A percentile compares a stretch with the other conserved stretches of the same genome.
phyloP scores from a whole-genome alignment of 2,113 vertebrate species.

The Lepus timidus region DNA sequence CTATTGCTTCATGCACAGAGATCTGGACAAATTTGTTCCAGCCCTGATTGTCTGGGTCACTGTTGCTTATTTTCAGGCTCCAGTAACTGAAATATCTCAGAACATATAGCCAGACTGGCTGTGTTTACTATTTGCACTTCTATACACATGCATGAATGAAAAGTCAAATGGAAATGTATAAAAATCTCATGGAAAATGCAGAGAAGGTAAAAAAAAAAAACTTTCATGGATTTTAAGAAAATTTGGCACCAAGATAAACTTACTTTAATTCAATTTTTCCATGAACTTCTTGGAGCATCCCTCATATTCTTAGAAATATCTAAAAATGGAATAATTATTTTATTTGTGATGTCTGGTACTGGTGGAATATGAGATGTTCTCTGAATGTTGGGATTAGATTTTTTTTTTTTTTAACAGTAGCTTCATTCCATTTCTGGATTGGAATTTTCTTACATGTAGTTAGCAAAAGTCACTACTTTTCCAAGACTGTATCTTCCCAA shows the following conservation, averaged over 20 bases:
- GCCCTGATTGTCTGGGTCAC: background rate
- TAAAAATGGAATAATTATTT: conserved; percentile 42
- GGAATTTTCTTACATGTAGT: conserved; percentile 53
- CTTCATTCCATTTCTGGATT: conserved; percentile 71
- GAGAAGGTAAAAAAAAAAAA: no score
- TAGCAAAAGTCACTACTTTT: conserved; percentile 68
- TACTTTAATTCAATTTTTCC: no score
- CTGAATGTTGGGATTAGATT: conserved; percentile 47
- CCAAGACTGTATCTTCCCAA: conserved; percentile 12
- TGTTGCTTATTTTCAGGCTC: background rate
- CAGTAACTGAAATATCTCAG: conserved; percentile 76
- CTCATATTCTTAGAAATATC: conserved; percentile 67
- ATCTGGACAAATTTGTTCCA: conserved; percentile 58
- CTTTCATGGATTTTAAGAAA: no score
- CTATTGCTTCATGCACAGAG: conserved; percentile 19
- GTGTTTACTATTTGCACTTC: conserved; percentile 77
- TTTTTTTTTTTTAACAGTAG: conserved; percentile 53
- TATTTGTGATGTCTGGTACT: conserved; percentile 51
- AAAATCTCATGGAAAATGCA: no score
- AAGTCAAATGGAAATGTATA: conserved; percentile 13
- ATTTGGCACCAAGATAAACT: no score
- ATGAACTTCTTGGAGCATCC: no score
- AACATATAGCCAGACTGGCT: conserved; percentile 44
- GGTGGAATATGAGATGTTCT: conserved; percentile 50
- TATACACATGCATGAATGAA: conserved; percentile 74